Evolutionary conservation across 1,140 invertebrate genomes (phyloP), one percentile per base, ranked within the genome.

Genomic region (Propsilocerus akamusi): DNA sequence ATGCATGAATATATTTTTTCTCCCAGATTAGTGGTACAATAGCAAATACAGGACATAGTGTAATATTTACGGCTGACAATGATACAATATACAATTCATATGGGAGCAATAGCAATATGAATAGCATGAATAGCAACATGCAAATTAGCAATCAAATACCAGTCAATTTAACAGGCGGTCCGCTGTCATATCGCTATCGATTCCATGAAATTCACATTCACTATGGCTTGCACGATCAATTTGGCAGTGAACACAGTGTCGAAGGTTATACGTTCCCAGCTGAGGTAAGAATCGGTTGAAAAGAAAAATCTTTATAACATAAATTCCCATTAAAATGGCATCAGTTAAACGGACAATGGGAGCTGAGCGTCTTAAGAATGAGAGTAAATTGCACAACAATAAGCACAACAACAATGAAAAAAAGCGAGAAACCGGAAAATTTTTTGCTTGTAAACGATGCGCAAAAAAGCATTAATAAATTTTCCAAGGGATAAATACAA

Each of bases 171-270:
- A 88, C 85, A 0, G 88, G 88, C 0, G 93, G 93, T 3, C 92
- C 93, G 4, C 72, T 96, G 20, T 91, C 90, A 47, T 98, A 97
- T 69, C 86, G 85, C 54, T 98, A 96, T 70, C 84, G 91, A 69
- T 86, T 94, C 68, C 83, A 92, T 65, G 81, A 92, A 68, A 84
- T 91, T 55, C 83, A 87, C 68, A 77, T 93, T 58, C 86, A 91
- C 63, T 92, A 86, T 57, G 88, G 88, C 2, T 73, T 86, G 12
- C 77, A 85, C 55, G 85, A 90, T 68, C 81, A 84, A 55, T 79
- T 78, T 53, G 90, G 90, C 10, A 92, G 87, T 26, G 90, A 95
- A 64, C 90, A 95, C 65, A 83, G 83, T 22, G 84, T 94, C 60
- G 87, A 92, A 58, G 84, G 86, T 54, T 85, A 90, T 55, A 77